Percentiles rank a stretch among this genome's conserved stretches.
Conservation (phyloP, 2,797 vertebrate genomes). For the Rhinogobio ventralis region DNA sequence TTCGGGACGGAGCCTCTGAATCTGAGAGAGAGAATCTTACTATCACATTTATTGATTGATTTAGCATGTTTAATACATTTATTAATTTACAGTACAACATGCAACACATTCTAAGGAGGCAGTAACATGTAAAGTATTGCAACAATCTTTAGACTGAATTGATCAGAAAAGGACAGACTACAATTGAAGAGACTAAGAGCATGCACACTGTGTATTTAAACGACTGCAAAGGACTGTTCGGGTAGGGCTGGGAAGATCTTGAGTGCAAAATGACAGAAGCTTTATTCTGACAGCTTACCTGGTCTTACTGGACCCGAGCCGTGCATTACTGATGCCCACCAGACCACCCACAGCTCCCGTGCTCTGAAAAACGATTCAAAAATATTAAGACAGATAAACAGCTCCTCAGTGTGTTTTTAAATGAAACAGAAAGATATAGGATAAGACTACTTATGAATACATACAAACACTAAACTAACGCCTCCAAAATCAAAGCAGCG, state of each 20-base stretch:
- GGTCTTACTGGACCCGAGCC: constrained; percentile 85
- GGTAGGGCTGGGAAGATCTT: neutral
- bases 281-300: constrained; percentile 73
- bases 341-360: constrained; percentile 78
- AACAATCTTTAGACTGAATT: neutral
- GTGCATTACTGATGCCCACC: constrained; percentile 82
- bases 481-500: neutral
- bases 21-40: neutral
- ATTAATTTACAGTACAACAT: neutral
- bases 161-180: neutral
- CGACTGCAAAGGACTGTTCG: neutral
- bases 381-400: neutral
- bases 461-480: neutral
- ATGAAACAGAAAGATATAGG: neutral
- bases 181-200: neutral
- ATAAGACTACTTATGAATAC: neutral
- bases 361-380: constrained; percentile 68
- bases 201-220: neutral
- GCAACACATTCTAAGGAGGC: neutral
- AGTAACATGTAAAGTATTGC: neutral
- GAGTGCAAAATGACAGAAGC: neutral
- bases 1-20: neutral
- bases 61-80: neutral
- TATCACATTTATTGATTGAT: neutral
- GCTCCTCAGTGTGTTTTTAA: neutral